A percentile compares a stretch with the other conserved stretches of the same genome.
Conservation (phyloP, 2,113 vertebrate species). For the Sciurus niger region DNA sequence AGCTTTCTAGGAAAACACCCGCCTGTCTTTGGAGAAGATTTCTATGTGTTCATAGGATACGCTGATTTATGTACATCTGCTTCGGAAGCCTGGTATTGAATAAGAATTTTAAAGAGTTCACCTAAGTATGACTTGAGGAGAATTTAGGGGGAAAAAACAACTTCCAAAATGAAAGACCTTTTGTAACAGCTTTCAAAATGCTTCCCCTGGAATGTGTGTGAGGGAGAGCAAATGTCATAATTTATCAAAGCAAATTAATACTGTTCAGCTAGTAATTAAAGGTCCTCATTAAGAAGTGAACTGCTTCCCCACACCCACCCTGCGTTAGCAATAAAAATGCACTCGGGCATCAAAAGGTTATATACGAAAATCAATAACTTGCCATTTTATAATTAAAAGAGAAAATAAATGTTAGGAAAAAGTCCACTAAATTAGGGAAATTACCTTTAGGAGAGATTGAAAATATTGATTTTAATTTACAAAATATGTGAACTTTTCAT, state of each 20-base stretch:
- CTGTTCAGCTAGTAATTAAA: constrained; percentile 90
- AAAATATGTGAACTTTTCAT: constrained; percentile 93
- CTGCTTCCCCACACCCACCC: constrained; percentile 78
- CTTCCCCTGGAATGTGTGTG: constrained; percentile 21
- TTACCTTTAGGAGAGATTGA: constrained; percentile 93
- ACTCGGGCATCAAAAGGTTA: constrained; percentile 87
- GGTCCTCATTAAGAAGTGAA: constrained; percentile 89
- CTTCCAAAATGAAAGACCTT: neutral
- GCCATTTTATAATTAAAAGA: constrained; percentile 96
- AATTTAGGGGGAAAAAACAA: neutral
- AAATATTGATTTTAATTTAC: constrained; percentile 97
- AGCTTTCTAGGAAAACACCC: constrained; percentile 49
- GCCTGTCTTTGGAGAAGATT: constrained; percentile 46
- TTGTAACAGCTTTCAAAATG: constrained; percentile 58
- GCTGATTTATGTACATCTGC: neutral
- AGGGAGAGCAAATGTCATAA: constrained; percentile 81
- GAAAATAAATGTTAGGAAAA: constrained; percentile 92
- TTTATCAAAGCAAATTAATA: constrained; percentile 90
- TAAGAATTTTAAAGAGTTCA: neutral
- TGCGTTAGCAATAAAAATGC: constrained; percentile 88
- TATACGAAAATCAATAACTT: constrained; percentile 93
- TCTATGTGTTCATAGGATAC: neutral
- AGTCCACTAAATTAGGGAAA: constrained; percentile 95
- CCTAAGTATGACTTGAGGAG: neutral
- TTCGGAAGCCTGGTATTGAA: neutral